Evolutionary conservation across 2,113 vertebrate species (phyloP).

Genomic region (Nibea albiflora): DNA sequence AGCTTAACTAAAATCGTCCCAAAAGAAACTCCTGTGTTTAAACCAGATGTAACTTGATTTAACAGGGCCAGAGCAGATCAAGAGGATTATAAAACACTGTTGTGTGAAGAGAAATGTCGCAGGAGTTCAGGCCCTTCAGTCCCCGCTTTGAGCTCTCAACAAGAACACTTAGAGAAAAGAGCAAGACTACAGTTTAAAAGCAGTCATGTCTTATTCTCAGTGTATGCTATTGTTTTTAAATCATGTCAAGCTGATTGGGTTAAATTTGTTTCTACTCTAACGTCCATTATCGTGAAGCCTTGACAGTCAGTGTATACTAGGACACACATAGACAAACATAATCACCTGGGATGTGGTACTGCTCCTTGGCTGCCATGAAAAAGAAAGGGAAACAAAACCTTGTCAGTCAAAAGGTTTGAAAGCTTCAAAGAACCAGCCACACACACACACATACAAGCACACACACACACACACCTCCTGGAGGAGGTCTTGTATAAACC

Average conservation of each 20-base stretch:
- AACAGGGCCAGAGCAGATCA: not conserved
- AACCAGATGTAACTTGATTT: not conserved
- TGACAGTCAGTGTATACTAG: not conserved
- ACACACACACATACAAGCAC: not conserved
- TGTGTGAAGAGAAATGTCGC: not conserved
- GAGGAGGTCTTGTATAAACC: too few relatives aligned
- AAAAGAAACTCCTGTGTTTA: too few relatives aligned
- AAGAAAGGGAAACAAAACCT: slow-evolving; percentile 47
- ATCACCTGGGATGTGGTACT: slow-evolving; percentile 80
- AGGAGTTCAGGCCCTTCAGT: not conserved
- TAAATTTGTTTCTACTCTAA: not conserved
- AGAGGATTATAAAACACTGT: not conserved
- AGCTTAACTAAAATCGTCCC: too few relatives aligned
- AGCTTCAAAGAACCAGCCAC: not conserved
- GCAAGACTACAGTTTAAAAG: not conserved
- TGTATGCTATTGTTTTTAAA: not conserved
- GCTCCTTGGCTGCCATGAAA: slow-evolving; percentile 81
- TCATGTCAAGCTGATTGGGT: not conserved
- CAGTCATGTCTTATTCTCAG: not conserved
- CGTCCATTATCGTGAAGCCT: not conserved
- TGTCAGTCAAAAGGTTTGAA: slow-evolving; percentile 15
- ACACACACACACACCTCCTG: not conserved
- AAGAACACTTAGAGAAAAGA: too few relatives aligned
- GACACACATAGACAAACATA: slow-evolving; percentile 22
- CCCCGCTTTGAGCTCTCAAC: too few relatives aligned